Evolutionary conservation across 1,140 invertebrate genomes (phyloP).

Genomic region (Medauroidea extradentata): DNA sequence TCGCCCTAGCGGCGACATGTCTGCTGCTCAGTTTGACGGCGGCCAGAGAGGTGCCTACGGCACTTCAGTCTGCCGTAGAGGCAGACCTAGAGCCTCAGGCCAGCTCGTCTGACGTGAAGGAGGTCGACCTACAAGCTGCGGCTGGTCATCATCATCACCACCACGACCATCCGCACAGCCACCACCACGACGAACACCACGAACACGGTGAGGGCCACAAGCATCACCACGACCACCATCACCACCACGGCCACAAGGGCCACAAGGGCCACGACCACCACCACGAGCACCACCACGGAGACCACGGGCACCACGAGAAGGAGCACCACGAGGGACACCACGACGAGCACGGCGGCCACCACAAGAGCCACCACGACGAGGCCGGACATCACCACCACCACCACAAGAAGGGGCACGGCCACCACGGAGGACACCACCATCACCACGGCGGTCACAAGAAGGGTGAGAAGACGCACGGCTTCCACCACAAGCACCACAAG

Average conservation of each 20-base stretch:
- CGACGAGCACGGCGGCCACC: conserved; percentile 66
- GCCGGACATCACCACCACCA: too few relatives aligned
- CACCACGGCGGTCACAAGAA: conserved; percentile 58
- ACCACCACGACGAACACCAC: conserved; percentile 53
- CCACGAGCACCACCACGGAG: conserved; percentile 53
- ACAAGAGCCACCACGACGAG: conserved; percentile 70
- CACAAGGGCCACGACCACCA: too few relatives aligned
- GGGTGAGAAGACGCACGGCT: conserved; percentile 58
- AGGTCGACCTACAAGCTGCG: background rate
- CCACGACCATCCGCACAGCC: conserved; percentile 51
- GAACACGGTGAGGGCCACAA: conserved; percentile 54
- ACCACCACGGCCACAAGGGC: conserved; percentile 61
- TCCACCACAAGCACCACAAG: conserved; percentile 60
- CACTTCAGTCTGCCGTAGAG: too few relatives aligned
- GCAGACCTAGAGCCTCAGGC: too few relatives aligned
- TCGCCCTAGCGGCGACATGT: too few relatives aligned
- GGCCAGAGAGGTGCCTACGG: too few relatives aligned
- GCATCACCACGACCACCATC: conserved; percentile 52
- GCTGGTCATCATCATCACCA: conserved; percentile 27
- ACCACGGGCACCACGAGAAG: too few relatives aligned
- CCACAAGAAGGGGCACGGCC: conserved; percentile 67
- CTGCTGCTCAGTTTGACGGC: too few relatives aligned
- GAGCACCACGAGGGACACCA: conserved; percentile 61
- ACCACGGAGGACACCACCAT: conserved; percentile 67
- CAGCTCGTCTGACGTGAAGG: too few relatives aligned